Evolutionary conservation across 2,113 vertebrate species (phyloP).

Genomic region (Raja brachyura): DNA sequence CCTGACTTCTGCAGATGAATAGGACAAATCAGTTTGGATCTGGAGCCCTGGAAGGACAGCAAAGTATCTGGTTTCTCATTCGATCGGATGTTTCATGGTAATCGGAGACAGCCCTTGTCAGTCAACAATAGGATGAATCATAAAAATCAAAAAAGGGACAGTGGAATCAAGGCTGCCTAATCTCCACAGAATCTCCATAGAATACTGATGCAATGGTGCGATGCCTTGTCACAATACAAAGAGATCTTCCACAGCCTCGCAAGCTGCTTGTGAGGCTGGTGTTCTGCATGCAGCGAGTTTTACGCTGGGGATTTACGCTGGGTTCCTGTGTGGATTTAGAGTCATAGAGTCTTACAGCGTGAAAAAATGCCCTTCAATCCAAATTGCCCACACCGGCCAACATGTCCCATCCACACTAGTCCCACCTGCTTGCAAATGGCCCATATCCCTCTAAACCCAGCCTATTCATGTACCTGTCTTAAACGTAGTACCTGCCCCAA

Average conservation of each 20-base stretch:
- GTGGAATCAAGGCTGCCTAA: not conserved
- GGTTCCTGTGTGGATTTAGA: not conserved
- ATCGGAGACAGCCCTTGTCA: not conserved
- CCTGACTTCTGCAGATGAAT: not conserved
- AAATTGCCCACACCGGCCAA: too few relatives aligned
- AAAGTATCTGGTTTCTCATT: constrained; percentile 6
- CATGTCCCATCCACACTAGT: too few relatives aligned
- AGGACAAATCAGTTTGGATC: not conserved
- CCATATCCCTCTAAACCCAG: too few relatives aligned
- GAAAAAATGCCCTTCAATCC: too few relatives aligned
- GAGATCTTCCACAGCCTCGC: not conserved
- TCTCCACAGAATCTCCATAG: not conserved
- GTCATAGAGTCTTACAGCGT: too few relatives aligned
- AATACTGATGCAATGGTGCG: not conserved
- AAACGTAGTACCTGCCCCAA: too few relatives aligned
- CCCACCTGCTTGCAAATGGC: too few relatives aligned
- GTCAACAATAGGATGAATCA: not conserved
- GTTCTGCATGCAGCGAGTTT: not conserved
- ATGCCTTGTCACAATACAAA: not conserved
- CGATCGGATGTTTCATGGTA: not conserved
- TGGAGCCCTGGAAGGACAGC: not conserved
- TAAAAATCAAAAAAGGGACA: not conserved
- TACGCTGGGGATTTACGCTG: too few relatives aligned
- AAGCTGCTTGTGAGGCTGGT: not conserved
- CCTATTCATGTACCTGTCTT: too few relatives aligned